These are phyloP conservation scores for Paralinhomoeus sp. DNA, from an alignment of 2,888 invertebrate genomes.

Conservation along the genomic window DNA sequence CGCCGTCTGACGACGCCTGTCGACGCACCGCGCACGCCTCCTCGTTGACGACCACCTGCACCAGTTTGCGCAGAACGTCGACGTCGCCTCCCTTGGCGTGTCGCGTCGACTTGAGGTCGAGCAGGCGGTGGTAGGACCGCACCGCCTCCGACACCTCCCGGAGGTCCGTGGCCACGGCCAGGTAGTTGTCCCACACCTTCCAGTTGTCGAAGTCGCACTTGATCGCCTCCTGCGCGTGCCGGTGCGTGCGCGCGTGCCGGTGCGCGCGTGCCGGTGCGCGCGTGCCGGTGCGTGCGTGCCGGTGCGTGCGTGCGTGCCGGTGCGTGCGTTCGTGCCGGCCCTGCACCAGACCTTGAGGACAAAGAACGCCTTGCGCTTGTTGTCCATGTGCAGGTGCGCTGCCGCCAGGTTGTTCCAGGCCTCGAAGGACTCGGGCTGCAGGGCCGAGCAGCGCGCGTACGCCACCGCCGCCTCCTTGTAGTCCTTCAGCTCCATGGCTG, in stretches of 20 bases:
- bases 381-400: conserved; percentile 61
- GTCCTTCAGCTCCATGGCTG: conserved; percentile 18
- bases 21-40: too few species aligned
- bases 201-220: conserved; percentile 70
- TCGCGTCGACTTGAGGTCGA: conserved; percentile 50
- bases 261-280: too few species aligned
- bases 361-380: conserved; percentile 38
- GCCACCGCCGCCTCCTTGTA: conserved; percentile 10
- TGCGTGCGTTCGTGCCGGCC: too few species aligned
- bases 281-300: too few species aligned
- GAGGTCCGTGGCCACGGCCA: conserved; percentile 62
- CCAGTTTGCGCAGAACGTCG: too few species aligned
- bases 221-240: conserved; percentile 63
- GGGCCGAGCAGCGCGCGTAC: conserved; percentile 9
- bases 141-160: conserved; percentile 61
- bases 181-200: conserved; percentile 84
- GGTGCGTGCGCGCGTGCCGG: too few species aligned
- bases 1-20: too few species aligned
- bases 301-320: too few species aligned
- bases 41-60: too few species aligned
- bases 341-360: conserved; percentile 17
- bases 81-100: too few species aligned
- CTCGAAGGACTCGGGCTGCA: conserved; percentile 46
- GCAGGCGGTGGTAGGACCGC: conserved; percentile 54
- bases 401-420: conserved; percentile 95